phyloP scores from a whole-genome alignment of 2,888 invertebrate species.

The Tortricodes alternella region DNA sequence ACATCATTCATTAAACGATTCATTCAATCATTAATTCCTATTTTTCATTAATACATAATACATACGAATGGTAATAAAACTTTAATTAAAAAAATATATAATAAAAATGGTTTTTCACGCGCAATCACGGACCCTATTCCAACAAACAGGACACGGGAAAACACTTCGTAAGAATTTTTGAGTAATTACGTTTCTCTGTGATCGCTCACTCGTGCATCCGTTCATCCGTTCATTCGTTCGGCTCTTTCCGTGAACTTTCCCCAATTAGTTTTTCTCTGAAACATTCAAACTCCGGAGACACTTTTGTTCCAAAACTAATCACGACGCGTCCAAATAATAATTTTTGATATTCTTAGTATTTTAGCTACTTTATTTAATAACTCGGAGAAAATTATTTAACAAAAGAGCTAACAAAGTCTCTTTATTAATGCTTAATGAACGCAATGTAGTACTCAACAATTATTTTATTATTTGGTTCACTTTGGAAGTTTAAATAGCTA shows the following conservation, averaged over 20 bases:
- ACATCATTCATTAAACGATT: too few species aligned
- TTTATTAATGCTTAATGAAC: too few species aligned
- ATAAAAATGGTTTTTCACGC: background rate
- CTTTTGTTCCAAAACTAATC: constrained; percentile 47
- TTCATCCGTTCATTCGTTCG: constrained; percentile 50
- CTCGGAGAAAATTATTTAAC: too few species aligned
- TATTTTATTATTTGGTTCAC: too few species aligned
- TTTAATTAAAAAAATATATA: too few species aligned
- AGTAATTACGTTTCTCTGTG: constrained; percentile 62
- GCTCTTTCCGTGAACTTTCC: constrained; percentile 43
- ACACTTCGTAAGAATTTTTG: constrained; percentile 53
- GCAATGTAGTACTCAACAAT: too few species aligned
- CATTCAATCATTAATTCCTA: too few species aligned
- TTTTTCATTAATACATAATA: too few species aligned
- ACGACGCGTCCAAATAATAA: constrained; percentile 43
- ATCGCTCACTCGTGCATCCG: constrained; percentile 60
- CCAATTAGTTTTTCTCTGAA: constrained; percentile 51
- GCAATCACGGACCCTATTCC: background rate
- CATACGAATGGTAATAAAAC: too few species aligned
- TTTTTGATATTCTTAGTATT: constrained; percentile 32
- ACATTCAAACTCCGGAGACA: constrained; percentile 48
- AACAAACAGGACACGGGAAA: constrained; percentile 16
- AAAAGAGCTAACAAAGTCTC: too few species aligned
- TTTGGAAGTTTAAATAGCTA: too few species aligned
- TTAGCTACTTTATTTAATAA: constrained; percentile 8